Percentiles rank a stretch among this genome's conserved stretches.
phyloP scores from a whole-genome alignment of 2,888 invertebrate species.

The Caenorhabditis zanzibari region DNA sequence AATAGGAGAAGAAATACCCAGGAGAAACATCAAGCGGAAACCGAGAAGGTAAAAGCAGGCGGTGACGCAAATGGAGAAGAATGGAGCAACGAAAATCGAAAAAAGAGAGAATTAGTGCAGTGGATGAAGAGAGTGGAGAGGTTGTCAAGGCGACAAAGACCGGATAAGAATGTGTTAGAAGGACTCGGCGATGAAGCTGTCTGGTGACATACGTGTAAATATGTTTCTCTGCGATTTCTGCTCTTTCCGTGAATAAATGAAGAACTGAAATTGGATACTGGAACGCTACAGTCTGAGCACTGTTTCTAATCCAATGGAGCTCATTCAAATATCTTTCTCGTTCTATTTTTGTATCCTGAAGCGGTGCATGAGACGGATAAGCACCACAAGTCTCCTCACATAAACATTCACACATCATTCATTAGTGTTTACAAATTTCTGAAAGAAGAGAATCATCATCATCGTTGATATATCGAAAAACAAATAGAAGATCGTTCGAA shows the following conservation, averaged over 20 bases:
- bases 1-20: neutral
- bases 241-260: neutral
- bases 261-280: neutral
- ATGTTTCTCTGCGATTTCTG: neutral
- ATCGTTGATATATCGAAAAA: conserved; percentile 24
- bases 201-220: neutral
- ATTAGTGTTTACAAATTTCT: conserved; percentile 12
- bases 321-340: neutral
- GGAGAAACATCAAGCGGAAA: conserved; percentile 36
- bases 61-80: conserved; percentile 55
- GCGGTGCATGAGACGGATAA: too few species aligned
- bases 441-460: conserved; percentile 7
- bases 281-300: too few species aligned
- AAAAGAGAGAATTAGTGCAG: conserved; percentile 9
- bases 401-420: conserved; percentile 12
- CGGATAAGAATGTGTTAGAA: conserved; percentile 54
- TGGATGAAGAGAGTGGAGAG: conserved; percentile 20
- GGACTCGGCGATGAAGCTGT: too few species aligned
- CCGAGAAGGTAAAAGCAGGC: conserved; percentile 23
- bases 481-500: conserved; percentile 7
- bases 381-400: neutral
- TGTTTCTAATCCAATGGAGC: too few species aligned
- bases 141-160: conserved; percentile 58
- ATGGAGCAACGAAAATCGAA: conserved; percentile 34
- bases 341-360: neutral